Evolutionary conservation across 2,888 invertebrate genomes (phyloP).

Genomic region (Heteropelma amictum): DNA sequence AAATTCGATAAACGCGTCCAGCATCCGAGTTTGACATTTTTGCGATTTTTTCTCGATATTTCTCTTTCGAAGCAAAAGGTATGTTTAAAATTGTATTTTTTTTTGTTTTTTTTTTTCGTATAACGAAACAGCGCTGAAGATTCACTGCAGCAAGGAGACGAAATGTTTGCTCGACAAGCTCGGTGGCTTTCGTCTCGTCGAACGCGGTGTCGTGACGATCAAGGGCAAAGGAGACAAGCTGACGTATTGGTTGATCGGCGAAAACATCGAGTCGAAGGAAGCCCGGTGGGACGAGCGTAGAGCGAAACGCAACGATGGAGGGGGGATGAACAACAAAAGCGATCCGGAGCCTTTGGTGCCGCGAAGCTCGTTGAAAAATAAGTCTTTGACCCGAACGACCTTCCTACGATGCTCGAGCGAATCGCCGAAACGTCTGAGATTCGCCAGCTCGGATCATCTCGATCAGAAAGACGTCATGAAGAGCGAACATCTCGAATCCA

Average conservation of each 20-base stretch:
- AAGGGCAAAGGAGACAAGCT: constrained; percentile 91
- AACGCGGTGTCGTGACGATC: constrained; percentile 88
- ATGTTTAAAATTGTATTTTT: not conserved
- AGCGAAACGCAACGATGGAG: constrained; percentile 76
- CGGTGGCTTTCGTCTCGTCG: constrained; percentile 87
- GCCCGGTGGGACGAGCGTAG: constrained; percentile 80
- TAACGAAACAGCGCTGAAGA: constrained; percentile 83
- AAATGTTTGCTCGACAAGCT: constrained; percentile 84
- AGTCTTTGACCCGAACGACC: constrained; percentile 78
- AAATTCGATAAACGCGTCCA: not conserved
- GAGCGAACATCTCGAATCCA: constrained; percentile 79
- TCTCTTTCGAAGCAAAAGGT: not conserved
- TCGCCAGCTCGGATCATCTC: constrained; percentile 85
- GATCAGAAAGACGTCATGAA: constrained; percentile 80
- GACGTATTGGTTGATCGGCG: constrained; percentile 91
- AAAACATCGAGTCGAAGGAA: constrained; percentile 82
- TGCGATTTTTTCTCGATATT: not conserved
- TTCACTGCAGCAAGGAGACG: constrained; percentile 89
- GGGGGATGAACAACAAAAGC: constrained; percentile 49
- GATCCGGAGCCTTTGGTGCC: constrained; percentile 75
- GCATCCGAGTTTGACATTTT: not conserved
- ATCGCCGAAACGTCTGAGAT: constrained; percentile 89
- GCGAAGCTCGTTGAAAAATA: constrained; percentile 86
- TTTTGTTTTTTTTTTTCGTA: not conserved
- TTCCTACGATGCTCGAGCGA: constrained; percentile 87